Base-by-base conservation (phyloP, 2,113 vertebrate species). In the Eulemur macaco region DNA sequence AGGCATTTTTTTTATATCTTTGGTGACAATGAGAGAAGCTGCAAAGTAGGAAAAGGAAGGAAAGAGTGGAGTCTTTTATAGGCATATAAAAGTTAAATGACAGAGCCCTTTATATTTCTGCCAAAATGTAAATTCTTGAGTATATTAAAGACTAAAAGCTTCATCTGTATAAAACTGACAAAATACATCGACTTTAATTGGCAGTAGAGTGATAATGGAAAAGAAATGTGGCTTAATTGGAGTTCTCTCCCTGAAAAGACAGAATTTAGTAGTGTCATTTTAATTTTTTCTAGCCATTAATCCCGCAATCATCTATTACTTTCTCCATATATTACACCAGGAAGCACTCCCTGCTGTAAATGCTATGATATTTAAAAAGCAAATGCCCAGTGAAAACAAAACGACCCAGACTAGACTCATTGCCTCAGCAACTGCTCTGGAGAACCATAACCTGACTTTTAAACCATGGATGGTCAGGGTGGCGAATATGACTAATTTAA, bases 251-350 rank as follows among this genome's bases (percentile, higher is more conserved):
- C 50, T 84, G 76, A 91, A 96, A 94, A 97, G 68, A 96, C 14
- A 91, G 74, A 96, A 80, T 34, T 86, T 97, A 82, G 54, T 64
- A 96, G 64, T 89, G 94, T 89, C 94, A 89, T 96, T 98, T 97
- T 96, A 97, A 98, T 98, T 98, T 96, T 97, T 98, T 97, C 93
- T 97, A 71, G 86, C 73, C 96, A 95, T 96, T 97, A 98, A 97
- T 94, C 93, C 86, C 97, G 74, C 3, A 25, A n/a, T 95, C 82
- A 94, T 73, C 78, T 96, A 94, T 97, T 96, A 96, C 54, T 98
- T 50, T 85, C 81, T 45, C 14, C 93, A 96, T 94, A 56, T 91
- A 95, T 95, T 92, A 92, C 12, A 88, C 37, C 31, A 95, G 74
- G 86, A 98, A 97, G 14, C 58, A 96, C 31, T 96, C 63, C 5